Conservation (phyloP, 2,888 invertebrate genomes). For the Liopterus haemorrhoidalis region DNA sequence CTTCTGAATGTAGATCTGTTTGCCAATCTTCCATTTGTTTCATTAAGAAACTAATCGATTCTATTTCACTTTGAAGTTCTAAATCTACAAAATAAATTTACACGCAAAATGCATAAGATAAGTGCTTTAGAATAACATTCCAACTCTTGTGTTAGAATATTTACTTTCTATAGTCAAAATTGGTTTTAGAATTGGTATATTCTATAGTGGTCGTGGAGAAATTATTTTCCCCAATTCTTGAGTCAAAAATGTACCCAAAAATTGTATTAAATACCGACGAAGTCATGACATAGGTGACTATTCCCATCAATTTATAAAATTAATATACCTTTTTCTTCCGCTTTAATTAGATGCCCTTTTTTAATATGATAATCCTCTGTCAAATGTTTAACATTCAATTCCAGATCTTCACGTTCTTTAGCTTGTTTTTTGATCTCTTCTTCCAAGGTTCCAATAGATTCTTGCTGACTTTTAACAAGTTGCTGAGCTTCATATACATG, state of each 20-base stretch:
- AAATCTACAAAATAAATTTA: conserved; percentile 44
- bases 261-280: neutral
- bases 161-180: no score
- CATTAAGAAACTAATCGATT: conserved; percentile 52
- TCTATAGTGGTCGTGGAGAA: no score
- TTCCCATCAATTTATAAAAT: conserved; percentile 25
- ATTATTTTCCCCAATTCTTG: neutral
- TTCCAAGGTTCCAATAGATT: conserved; percentile 53
- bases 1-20: conserved; percentile 56
- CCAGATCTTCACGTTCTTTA: conserved; percentile 50
- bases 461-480: conserved; percentile 52
- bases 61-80: conserved; percentile 53
- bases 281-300: conserved; percentile 14
- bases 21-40: conserved; percentile 59
- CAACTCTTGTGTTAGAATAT: no score
- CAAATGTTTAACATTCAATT: conserved; percentile 47
- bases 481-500: conserved; percentile 59
- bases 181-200: no score
- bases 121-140: no score
- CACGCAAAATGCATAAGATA: no score
- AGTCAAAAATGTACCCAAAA: neutral
- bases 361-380: conserved; percentile 48
- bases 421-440: conserved; percentile 49
- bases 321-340: conserved; percentile 44
- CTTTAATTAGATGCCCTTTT: conserved; percentile 47